Conservation (phyloP, 2,888 invertebrate species). For the Bruchidius siliquastri region DNA sequence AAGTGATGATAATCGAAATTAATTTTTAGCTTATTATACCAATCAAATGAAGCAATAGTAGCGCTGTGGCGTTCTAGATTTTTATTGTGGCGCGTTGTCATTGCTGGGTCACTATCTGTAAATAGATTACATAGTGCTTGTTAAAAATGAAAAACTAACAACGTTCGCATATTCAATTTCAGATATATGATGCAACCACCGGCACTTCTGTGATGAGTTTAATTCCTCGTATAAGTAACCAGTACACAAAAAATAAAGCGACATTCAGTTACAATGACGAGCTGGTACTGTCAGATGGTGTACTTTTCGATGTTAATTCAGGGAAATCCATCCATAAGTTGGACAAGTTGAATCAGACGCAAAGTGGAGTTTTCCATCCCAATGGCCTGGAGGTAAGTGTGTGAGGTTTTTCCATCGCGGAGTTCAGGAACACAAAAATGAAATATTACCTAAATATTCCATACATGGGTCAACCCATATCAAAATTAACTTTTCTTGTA, state of each 20-base stretch:
- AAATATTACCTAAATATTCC: too few relatives aligned
- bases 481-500: too few relatives aligned
- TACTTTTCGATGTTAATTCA: conserved; percentile 87
- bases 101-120: too few relatives aligned
- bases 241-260: conserved; percentile 89
- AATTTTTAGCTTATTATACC: too few relatives aligned
- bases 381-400: conserved; percentile 78
- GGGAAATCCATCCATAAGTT: conserved; percentile 92
- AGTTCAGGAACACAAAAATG: too few relatives aligned
- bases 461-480: too few relatives aligned
- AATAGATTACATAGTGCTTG: too few relatives aligned
- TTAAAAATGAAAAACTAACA: too few relatives aligned
- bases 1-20: too few relatives aligned
- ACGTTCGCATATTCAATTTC: conserved; percentile 9
- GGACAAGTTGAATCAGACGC: conserved; percentile 92
- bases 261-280: conserved; percentile 93
- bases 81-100: too few relatives aligned
- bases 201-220: conserved; percentile 70
- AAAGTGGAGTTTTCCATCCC: conserved; percentile 95
- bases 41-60: too few relatives aligned
- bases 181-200: conserved; percentile 85
- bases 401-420: neutral
- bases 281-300: conserved; percentile 91
- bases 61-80: too few relatives aligned
- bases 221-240: conserved; percentile 79